Percentiles rank a stretch among this genome's conserved stretches.
Evolutionary conservation across 2,888 invertebrate genomes (phyloP).

Genomic region (Oxyteleia sp.): DNA sequence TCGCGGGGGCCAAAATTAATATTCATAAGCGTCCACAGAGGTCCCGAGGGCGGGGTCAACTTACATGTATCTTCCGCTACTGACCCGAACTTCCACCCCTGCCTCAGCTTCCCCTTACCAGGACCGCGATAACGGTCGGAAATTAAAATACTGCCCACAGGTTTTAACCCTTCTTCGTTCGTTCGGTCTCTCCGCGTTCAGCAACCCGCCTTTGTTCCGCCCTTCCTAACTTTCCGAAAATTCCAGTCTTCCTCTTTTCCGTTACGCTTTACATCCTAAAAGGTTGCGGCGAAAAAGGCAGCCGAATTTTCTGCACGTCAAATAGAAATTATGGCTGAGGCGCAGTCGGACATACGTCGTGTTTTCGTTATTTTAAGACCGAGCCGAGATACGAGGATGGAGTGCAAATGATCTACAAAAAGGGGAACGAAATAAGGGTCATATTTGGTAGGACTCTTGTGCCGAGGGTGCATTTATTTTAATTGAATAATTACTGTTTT

Average conservation of each 20-base stretch:
- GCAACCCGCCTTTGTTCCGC: slow-evolving; percentile 74
- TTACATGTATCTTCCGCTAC: slow-evolving; percentile 88
- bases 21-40: slow-evolving; percentile 88
- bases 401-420: too few relatives aligned
- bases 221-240: slow-evolving; percentile 71
- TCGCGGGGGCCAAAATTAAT: slow-evolving; percentile 86
- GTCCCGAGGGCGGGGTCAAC: slow-evolving; percentile 88
- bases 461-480: too few relatives aligned
- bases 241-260: slow-evolving; percentile 70
- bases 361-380: slow-evolving; percentile 65
- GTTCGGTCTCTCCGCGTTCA: slow-evolving; percentile 66
- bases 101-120: slow-evolving; percentile 69
- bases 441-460: too few relatives aligned
- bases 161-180: slow-evolving; percentile 84
- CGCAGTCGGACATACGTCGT: slow-evolving; percentile 53
- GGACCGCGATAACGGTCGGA: slow-evolving; percentile 85
- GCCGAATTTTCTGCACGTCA: slow-evolving; percentile 66
- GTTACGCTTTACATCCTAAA: slow-evolving; percentile 65
- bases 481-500: too few relatives aligned
- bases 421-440: too few relatives aligned
- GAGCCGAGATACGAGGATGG: slow-evolving; percentile 19
- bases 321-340: slow-evolving; percentile 60
- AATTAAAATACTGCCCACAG: slow-evolving; percentile 87
- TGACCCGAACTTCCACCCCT: slow-evolving; percentile 83
- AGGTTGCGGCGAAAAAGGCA: slow-evolving; percentile 65